A percentile compares a stretch with the other conserved stretches of the same genome.
phyloP scores from a whole-genome alignment of 2,113 vertebrate genomes.

The Nesoenas mayeri region DNA sequence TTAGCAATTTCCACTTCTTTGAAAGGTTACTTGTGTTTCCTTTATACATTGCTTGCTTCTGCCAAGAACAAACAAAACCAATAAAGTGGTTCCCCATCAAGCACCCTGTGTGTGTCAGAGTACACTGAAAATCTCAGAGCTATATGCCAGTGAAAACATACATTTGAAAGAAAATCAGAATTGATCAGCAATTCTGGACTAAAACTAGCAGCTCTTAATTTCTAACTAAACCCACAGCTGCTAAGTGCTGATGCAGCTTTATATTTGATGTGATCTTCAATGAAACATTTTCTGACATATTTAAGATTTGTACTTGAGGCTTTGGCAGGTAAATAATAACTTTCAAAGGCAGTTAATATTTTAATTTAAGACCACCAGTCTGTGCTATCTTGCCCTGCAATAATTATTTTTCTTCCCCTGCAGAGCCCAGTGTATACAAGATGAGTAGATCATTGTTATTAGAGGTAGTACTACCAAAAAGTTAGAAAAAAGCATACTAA shows the following conservation, averaged over 20 bases:
- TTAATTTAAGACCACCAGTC: not conserved
- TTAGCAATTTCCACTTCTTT: not conserved
- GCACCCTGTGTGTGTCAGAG: not conserved
- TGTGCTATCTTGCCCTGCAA: not conserved
- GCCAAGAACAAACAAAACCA: not conserved
- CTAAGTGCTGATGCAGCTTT: not conserved
- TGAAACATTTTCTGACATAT: not conserved
- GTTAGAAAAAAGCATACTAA: not conserved
- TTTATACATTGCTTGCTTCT: not conserved
- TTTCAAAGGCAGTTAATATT: constrained; percentile 1
- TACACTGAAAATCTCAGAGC: not conserved
- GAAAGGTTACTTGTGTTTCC: not conserved
- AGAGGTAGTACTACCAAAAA: not conserved
- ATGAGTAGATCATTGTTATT: not conserved
- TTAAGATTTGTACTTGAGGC: not conserved
- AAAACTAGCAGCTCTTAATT: not conserved
- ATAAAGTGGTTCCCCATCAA: not conserved
- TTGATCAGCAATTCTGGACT: not conserved
- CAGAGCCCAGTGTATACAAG: not conserved
- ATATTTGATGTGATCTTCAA: not conserved
- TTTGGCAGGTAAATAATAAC: not conserved
- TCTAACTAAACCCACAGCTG: not conserved
- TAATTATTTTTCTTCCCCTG: not conserved
- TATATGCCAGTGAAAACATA: not conserved
- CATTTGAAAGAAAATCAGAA: not conserved